These are phyloP conservation scores for Lasioglossum villosulum DNA, from an alignment of 2,888 invertebrate genomes.

Conservation along the genomic window DNA sequence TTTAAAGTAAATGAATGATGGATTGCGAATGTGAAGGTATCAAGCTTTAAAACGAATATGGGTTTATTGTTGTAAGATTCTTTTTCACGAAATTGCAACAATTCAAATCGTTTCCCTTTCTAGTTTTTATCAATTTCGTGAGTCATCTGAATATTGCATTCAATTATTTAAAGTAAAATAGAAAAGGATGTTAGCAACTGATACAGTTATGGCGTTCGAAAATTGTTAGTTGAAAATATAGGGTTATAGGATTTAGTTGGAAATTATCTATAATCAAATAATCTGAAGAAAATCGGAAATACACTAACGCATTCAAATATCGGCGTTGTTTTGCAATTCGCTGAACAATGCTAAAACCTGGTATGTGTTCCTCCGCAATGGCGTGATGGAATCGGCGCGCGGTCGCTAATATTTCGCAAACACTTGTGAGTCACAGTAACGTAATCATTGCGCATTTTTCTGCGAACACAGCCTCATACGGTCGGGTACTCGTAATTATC, in stretches of 20 bases:
- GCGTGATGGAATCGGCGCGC: background rate
- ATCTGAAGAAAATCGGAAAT: background rate
- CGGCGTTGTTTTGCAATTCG: background rate
- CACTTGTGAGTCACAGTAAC: background rate
- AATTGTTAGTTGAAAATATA: no score
- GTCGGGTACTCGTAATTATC: background rate
- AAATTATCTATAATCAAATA: background rate
- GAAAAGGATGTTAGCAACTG: no score
- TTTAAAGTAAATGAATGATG: no score
- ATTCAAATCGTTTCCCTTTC: no score
- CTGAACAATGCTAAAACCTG: background rate
- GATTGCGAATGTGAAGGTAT: background rate
- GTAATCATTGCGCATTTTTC: background rate
- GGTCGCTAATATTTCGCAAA: constrained; percentile 1
- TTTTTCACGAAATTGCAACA: background rate
- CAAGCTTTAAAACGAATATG: background rate
- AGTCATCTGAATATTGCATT: no score
- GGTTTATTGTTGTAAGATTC: background rate
- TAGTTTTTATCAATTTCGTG: no score
- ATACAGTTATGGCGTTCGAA: no score
- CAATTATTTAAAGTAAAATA: no score
- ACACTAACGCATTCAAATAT: background rate
- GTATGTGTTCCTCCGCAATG: background rate
- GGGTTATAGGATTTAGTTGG: no score
- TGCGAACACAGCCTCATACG: background rate